Base-by-base conservation (phyloP, 1,140 invertebrate genomes). In the Polyergus mexicanus region DNA sequence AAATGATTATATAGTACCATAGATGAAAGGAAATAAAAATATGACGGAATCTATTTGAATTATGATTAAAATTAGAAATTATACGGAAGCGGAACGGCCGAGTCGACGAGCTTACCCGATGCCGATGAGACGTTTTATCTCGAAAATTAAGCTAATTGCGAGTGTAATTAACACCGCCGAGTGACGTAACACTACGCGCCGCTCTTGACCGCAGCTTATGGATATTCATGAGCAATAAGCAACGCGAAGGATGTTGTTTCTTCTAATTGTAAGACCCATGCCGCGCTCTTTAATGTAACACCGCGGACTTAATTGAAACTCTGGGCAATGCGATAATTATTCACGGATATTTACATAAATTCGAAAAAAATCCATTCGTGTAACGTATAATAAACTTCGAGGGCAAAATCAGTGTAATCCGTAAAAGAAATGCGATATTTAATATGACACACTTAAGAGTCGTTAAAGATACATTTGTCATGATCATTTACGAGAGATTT, bases 151-250 rank as follows among this genome's bases (percentile, higher is more conserved):
- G 81, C 68, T 88, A 88, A 88, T 88, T 72, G 87, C 66, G 25
- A 76, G n/a, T 60, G 41, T 85, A 88, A 88, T 88, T 88, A 88
- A 88, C 81, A 68, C 72, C 41, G 66, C 13, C 54, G 35, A 62
- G 60, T 85, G 87, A 88, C 51, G 87, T 58, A 88, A 88, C 54
- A 22, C 28, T 28, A 25, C 25, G n/a, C 54, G 38, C 68, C 81
- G 58, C 32, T 41, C 80, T 69, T 54, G 58, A 56, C 25, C 66
- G 54, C 56, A 6, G 76, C 77, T 76, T 86, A 88, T 87, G 85
- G 88, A 88, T 92, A 92, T 90, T 90, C 89, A 90, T 87, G 85
- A 85, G 68, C 62, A 81, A 78, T 89, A 84, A 89, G 77, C 86
- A 83, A 88, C 54, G 71, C 32, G 47, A 51, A 66, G 44, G 47